A percentile compares a stretch with the other conserved stretches of the same genome.
These are phyloP conservation scores for Bolinopsis microptera DNA, from an alignment of 37 sponge, comb jelly and placozoan species.

Conservation along the genomic window DNA sequence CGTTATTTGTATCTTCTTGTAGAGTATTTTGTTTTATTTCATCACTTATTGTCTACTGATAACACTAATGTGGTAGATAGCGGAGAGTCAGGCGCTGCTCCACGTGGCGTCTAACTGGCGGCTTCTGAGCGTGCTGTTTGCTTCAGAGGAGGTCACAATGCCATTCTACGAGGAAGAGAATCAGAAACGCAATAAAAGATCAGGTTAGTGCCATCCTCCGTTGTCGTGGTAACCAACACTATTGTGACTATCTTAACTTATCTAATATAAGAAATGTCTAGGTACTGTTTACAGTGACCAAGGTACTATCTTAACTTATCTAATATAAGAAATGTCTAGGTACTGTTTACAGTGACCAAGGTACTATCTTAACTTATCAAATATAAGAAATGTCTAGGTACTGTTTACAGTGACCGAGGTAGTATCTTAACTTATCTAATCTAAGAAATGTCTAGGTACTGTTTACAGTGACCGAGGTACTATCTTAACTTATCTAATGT, in stretches of 20 bases:
- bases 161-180: conserved; percentile 50
- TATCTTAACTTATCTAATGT: background rate
- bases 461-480: background rate
- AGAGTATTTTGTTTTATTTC: background rate
- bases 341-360: background rate
- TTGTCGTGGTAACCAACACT: background rate
- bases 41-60: background rate
- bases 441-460: background rate
- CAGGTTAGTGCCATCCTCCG: conserved; percentile 1
- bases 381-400: background rate
- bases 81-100: conserved; percentile 11
- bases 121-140: conserved; percentile 4
- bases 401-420: background rate
- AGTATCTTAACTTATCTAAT: background rate
- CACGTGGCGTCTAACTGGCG: conserved; percentile 45
- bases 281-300: background rate
- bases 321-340: too few relatives aligned
- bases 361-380: background rate
- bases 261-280: background rate
- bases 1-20: too few relatives aligned
- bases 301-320: background rate
- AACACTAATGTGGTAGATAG: background rate
- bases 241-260: background rate
- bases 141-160: background rate
- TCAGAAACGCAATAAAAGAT: background rate